Percentiles rank a stretch among this genome's conserved stretches.
Evolutionary conservation across 2,797 vertebrate species (phyloP).

Genomic region (Serranus cabrilla): DNA sequence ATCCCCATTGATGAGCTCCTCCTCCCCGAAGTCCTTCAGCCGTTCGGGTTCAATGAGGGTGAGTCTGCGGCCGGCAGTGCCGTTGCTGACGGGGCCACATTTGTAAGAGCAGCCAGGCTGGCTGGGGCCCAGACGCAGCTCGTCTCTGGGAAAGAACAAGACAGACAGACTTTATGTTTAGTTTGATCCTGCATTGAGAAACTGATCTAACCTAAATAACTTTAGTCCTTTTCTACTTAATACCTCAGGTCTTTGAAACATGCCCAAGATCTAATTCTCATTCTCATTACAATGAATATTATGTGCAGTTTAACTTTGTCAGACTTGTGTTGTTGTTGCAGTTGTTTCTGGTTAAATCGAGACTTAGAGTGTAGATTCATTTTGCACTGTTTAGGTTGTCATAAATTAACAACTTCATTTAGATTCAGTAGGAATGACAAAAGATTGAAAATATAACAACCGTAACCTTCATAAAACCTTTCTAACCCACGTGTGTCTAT

Average conservation of each 20-base stretch:
- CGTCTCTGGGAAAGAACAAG: conserved; percentile 74
- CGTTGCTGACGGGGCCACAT: conserved; percentile 77
- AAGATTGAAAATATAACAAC: background rate
- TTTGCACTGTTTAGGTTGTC: background rate
- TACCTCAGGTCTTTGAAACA: background rate
- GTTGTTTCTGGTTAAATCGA: too few relatives aligned
- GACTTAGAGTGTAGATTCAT: background rate
- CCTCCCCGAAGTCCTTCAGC: conserved; percentile 93
- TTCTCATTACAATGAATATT: background rate
- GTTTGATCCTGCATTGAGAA: too few relatives aligned
- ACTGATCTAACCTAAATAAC: background rate
- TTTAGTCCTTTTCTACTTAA: background rate
- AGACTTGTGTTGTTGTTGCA: background rate
- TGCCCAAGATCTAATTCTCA: background rate
- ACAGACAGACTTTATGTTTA: background rate
- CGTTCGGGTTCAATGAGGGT: conserved; percentile 90
- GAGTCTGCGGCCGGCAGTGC: conserved; percentile 73
- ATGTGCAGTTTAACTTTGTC: background rate
- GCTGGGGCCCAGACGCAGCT: conserved; percentile 78
- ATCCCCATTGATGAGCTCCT: conserved; percentile 89
- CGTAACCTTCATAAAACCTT: background rate
- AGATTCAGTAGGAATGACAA: background rate
- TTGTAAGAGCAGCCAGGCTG: conserved; percentile 68
- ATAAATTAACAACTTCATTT: too few relatives aligned
- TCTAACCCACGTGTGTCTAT: background rate